Percentiles rank a stretch among this genome's conserved stretches.
Conservation (phyloP, 2,113 vertebrate species). For the Pseudopodoces humilis region DNA sequence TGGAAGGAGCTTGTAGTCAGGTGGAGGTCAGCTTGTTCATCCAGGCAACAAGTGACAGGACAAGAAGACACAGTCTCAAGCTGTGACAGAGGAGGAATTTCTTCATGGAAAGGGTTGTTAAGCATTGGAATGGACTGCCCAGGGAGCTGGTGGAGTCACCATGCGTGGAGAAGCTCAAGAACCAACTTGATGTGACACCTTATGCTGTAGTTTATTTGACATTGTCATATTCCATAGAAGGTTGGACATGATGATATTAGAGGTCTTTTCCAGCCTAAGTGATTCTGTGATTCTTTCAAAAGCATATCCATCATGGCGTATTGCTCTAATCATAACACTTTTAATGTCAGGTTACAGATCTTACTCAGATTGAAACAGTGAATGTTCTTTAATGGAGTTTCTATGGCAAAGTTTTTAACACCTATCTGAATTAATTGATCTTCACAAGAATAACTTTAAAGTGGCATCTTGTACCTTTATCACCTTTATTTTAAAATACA, state of each 20-base stretch:
- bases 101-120: background rate
- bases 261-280: background rate
- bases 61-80: background rate
- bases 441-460: conserved; percentile 14
- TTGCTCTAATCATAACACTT: background rate
- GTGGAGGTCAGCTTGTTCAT: background rate
- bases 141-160: background rate
- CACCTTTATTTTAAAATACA: conserved; percentile 46
- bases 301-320: background rate
- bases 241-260: background rate
- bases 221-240: background rate
- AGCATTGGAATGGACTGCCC: background rate
- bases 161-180: background rate
- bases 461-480: conserved; percentile 33
- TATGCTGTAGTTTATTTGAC: background rate
- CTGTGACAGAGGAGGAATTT: background rate
- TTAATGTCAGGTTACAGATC: background rate
- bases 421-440: conserved; percentile 1
- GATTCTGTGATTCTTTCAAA: background rate
- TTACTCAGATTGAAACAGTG: background rate
- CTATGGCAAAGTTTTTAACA: conserved; percentile 20
- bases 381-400: conserved; percentile 11
- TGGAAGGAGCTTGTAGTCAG: background rate
- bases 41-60: background rate
- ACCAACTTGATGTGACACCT: background rate